Conservation (phyloP, 2,888 invertebrate species). For the Alloplasta piceator region DNA sequence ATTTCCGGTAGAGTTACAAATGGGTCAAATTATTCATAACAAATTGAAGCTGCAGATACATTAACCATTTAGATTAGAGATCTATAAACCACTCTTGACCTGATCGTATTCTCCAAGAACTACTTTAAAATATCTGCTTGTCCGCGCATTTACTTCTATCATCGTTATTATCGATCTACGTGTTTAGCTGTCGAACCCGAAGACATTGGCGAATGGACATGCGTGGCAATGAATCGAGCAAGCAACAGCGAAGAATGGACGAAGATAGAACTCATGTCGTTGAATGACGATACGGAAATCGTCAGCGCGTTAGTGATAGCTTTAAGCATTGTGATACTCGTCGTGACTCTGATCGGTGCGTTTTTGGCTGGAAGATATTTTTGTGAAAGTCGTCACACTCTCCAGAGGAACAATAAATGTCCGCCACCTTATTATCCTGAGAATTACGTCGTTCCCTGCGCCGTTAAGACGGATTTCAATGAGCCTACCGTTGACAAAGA, state of each 20-base stretch:
- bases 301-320: conserved; percentile 36
- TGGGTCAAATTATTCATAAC: too few relatives aligned
- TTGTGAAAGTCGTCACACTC: conserved; percentile 31
- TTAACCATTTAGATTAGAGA: too few relatives aligned
- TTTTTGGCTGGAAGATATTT: conserved; percentile 35
- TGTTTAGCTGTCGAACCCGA: conserved; percentile 45
- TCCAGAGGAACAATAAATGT: background rate
- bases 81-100: too few relatives aligned
- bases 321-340: conserved; percentile 42
- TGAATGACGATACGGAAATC: background rate
- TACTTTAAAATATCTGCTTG: too few relatives aligned
- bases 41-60: too few relatives aligned
- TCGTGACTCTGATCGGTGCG: conserved; percentile 39
- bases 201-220: conserved; percentile 73
- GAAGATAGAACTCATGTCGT: conserved; percentile 29
- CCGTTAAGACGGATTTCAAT: background rate
- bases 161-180: background rate
- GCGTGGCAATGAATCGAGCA: conserved; percentile 64
- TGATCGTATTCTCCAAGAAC: too few relatives aligned
- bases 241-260: conserved; percentile 57
- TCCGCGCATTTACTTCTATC: too few relatives aligned
- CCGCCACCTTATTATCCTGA: conserved; percentile 54
- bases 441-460: conserved; percentile 26
- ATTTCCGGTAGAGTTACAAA: too few relatives aligned
- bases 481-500: conserved; percentile 17